Percentiles rank a stretch among this genome's conserved stretches.
These are phyloP conservation scores for Pollicipes pollicipes DNA, from an alignment of 1,140 invertebrate genomes.

Conservation along the genomic window DNA sequence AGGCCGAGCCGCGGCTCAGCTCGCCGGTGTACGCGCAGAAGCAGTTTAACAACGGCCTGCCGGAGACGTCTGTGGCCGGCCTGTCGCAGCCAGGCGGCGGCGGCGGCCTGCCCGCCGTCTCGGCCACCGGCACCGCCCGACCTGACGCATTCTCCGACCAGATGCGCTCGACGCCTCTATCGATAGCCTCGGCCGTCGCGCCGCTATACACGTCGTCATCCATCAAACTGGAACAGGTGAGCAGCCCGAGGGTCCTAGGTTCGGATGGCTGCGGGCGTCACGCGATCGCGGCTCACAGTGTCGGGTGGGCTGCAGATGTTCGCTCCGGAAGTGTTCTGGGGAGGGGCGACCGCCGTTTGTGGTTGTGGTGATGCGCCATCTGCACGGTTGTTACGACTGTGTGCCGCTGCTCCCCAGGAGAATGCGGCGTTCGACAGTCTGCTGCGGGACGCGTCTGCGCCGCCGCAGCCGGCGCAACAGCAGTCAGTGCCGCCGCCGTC, in stretches of 20 bases:
- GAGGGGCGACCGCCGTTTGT: no score
- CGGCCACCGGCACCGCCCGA: slow-evolving; percentile 1
- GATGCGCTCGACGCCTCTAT: slow-evolving; percentile 13
- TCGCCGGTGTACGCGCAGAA: neutral
- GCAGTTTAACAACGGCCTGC: neutral
- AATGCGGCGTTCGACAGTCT: slow-evolving; percentile 3
- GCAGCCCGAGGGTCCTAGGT: no score
- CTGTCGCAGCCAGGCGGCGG: neutral
- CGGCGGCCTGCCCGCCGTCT: slow-evolving; percentile 3
- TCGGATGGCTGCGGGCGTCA: no score
- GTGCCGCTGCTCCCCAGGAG: neutral
- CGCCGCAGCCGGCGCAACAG: neutral
- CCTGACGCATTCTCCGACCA: slow-evolving; percentile 12
- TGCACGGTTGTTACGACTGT: no score
- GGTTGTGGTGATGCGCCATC: no score
- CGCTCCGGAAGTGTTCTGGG: no score
- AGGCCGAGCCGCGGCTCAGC: slow-evolving; percentile 14
- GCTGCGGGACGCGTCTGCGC: neutral
- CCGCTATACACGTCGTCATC: neutral
- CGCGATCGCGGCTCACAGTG: no score
- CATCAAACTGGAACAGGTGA: neutral
- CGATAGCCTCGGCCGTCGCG: no score
- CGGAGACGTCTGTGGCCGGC: neutral
- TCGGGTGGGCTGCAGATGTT: no score
- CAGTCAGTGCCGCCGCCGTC: slow-evolving; percentile 9